phyloP scores from a whole-genome alignment of 2,113 vertebrate species.

The Vulpes vulpes region DNA sequence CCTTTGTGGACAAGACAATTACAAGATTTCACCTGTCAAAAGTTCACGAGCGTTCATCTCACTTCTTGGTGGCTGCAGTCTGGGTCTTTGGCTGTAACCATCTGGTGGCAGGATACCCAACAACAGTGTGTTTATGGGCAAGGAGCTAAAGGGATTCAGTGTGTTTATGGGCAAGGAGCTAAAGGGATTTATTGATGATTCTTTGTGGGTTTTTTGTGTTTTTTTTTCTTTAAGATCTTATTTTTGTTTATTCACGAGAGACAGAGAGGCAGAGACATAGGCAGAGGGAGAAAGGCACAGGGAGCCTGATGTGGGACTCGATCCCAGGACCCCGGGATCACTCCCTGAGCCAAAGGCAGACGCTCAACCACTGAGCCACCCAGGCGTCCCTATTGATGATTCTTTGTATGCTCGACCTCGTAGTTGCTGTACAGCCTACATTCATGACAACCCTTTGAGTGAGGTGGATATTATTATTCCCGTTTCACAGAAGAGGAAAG shows the following conservation, averaged over 20 bases:
- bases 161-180: neutral
- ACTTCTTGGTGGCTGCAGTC: neutral
- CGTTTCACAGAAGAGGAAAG: neutral
- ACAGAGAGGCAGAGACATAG: too few relatives aligned
- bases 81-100: neutral
- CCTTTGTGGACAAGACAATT: neutral
- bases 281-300: too few relatives aligned
- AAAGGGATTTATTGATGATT: neutral
- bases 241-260: too few relatives aligned
- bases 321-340: too few relatives aligned
- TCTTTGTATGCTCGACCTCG: neutral
- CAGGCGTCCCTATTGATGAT: neutral
- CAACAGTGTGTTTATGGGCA: neutral
- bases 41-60: neutral
- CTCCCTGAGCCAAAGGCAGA: too few relatives aligned
- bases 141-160: neutral
- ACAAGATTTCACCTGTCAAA: neutral
- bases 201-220: too few relatives aligned
- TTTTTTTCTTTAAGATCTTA: too few relatives aligned
- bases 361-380: too few relatives aligned
- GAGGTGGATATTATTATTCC: neutral
- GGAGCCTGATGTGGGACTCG: too few relatives aligned
- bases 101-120: neutral
- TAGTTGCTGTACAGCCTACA: neutral
- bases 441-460: neutral